These are phyloP conservation scores for Drosophila nebulosa DNA, from an alignment of 1,140 invertebrate species.

Conservation along the genomic window DNA sequence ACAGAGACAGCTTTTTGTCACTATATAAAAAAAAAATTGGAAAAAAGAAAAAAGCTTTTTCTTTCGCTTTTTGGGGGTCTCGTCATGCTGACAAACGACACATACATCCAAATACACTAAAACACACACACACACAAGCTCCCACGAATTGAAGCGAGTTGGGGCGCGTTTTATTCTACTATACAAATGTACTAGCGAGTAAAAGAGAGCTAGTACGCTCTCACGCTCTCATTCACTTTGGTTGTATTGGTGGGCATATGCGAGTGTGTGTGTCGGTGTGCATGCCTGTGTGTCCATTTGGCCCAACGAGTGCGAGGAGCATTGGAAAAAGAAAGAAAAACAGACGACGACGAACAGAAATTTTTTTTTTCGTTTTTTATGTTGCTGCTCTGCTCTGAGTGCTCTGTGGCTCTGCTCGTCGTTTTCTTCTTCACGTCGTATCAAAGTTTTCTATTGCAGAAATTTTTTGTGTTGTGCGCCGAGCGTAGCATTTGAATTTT, in stretches of 20 bases:
- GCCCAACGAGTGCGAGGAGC: conserved; percentile 76
- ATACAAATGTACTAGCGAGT: conserved; percentile 34
- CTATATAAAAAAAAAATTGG: not conserved
- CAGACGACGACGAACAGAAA: conserved; percentile 72
- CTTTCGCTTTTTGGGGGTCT: conserved; percentile 4
- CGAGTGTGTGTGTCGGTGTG: conserved; percentile 60
- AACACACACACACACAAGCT: conserved; percentile 8
- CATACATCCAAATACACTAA: conserved; percentile 11
- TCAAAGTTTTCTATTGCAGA: conserved; percentile 81
- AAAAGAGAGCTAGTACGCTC: not conserved
- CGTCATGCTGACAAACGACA: conserved; percentile 26
- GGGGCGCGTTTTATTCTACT: conserved; percentile 33
- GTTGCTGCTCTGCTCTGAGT: conserved; percentile 10
- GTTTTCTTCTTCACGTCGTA: conserved; percentile 80
- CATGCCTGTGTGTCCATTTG: conserved; percentile 62
- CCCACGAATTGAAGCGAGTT: conserved; percentile 21
- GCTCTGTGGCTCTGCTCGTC: conserved; percentile 66
- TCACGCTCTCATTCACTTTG: conserved; percentile 15
- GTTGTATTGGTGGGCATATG: not conserved
- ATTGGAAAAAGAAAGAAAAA: conserved; percentile 81
- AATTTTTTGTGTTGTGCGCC: conserved; percentile 74
- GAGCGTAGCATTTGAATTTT: conserved; percentile 36
- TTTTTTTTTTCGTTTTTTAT: conserved; percentile 62
- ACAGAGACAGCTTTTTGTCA: not conserved
- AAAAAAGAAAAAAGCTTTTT: conserved; percentile 35